phyloP scores from a whole-genome alignment of 2,797 vertebrate species.

The Columba guinea region DNA sequence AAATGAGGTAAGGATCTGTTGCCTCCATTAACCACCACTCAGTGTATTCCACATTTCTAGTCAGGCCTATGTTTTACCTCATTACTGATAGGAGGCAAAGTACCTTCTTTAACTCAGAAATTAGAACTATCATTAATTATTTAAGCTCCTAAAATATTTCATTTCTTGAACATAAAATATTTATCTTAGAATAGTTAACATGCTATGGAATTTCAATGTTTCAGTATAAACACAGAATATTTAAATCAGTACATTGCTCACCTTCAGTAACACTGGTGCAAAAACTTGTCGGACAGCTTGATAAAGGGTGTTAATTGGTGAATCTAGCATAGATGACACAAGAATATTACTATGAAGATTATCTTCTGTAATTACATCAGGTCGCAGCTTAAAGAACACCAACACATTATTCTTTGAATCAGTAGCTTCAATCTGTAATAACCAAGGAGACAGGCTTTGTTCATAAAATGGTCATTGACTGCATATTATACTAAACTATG shows the following conservation, averaged over 20 bases:
- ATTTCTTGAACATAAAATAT: not conserved
- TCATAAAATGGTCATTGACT: not conserved
- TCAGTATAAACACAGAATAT: not conserved
- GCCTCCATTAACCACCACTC: not conserved
- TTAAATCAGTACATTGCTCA: constrained; percentile 31
- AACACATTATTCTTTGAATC: constrained; percentile 84
- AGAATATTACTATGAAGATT: constrained; percentile 91
- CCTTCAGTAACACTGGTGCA: constrained; percentile 90
- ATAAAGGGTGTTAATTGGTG: constrained; percentile 93
- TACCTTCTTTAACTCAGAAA: not conserved
- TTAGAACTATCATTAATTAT: not conserved
- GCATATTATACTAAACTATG: not conserved
- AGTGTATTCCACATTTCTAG: not conserved
- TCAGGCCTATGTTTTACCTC: not conserved
- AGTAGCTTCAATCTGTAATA: constrained; percentile 83
- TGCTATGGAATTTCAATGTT: not conserved
- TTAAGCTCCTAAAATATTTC: not conserved
- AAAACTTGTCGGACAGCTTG: constrained; percentile 92
- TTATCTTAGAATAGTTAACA: not conserved
- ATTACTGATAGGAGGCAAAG: not conserved
- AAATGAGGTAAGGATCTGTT: not conserved
- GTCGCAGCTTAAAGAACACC: constrained; percentile 94
- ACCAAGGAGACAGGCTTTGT: not conserved
- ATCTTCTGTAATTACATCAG: constrained; percentile 92
- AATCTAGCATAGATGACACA: constrained; percentile 96